Evolutionary conservation across 2,888 invertebrate species (phyloP).

Genomic region (Metallyticus violacea): DNA sequence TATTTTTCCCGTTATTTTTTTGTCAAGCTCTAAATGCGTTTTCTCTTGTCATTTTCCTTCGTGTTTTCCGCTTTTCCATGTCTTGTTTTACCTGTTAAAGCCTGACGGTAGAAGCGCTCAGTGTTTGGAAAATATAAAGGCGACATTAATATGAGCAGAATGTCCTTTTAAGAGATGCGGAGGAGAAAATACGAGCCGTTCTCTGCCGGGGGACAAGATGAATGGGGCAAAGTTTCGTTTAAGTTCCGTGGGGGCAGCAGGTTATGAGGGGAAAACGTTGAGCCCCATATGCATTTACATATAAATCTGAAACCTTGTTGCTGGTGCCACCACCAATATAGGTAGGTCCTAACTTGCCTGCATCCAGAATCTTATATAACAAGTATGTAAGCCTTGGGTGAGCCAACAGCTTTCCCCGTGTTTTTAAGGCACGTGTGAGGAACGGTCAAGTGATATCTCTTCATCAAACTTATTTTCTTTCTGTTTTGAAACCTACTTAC

Average conservation of each 20-base stretch:
- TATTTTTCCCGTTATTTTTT: no score
- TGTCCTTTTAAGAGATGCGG: not conserved
- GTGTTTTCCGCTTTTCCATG: not conserved
- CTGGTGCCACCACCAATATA: not conserved
- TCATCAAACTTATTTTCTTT: no score
- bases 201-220: not conserved
- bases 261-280: not conserved
- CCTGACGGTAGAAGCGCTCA: not conserved
- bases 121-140: not conserved
- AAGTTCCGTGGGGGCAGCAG: not conserved
- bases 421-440: not conserved
- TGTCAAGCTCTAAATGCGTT: not conserved
- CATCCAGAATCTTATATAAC: not conserved
- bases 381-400: not conserved
- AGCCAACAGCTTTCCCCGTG: not conserved
- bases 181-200: not conserved
- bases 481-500: no score
- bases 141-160: not conserved
- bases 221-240: not conserved
- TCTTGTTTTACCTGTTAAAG: not conserved
- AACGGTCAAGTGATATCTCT: no score
- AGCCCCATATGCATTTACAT: not conserved
- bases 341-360: not conserved
- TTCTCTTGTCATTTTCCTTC: not conserved
- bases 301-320: not conserved